These are phyloP conservation scores for Conger conger DNA, from an alignment of 2,113 vertebrate genomes.

Conservation along the genomic window DNA sequence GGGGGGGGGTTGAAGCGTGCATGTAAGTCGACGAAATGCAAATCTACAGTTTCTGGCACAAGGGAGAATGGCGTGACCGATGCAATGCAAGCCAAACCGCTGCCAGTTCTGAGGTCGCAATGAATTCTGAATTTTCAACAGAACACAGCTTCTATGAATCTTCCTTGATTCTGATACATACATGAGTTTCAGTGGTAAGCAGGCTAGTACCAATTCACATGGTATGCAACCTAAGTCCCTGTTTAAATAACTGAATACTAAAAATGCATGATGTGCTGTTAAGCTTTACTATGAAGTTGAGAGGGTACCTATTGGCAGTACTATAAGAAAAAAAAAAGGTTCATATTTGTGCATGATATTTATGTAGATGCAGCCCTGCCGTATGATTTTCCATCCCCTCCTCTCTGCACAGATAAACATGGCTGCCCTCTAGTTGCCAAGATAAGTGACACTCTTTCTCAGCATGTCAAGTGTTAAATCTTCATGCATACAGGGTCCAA, in stretches of 20 bases:
- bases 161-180: background rate
- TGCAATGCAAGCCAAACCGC: background rate
- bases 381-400: background rate
- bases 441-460: conserved; percentile 29
- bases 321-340: background rate
- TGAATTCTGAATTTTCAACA: no score
- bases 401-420: conserved; percentile 47
- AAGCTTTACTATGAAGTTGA: background rate
- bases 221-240: background rate
- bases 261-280: background rate
- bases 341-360: background rate
- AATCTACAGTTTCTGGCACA: conserved; percentile 35
- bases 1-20: conserved; percentile 67
- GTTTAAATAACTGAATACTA: background rate
- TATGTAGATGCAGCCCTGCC: background rate
- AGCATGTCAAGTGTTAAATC: background rate
- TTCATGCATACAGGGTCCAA: background rate
- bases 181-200: background rate
- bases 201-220: background rate
- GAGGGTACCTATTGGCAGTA: background rate
- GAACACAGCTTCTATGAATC: no score
- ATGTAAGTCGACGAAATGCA: conserved; percentile 64
- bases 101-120: background rate
- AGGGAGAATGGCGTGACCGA: background rate
- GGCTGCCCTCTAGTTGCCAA: conserved; percentile 70